Conservation (phyloP, 2,113 vertebrate species). For the Petrocephalus zakoni region DNA sequence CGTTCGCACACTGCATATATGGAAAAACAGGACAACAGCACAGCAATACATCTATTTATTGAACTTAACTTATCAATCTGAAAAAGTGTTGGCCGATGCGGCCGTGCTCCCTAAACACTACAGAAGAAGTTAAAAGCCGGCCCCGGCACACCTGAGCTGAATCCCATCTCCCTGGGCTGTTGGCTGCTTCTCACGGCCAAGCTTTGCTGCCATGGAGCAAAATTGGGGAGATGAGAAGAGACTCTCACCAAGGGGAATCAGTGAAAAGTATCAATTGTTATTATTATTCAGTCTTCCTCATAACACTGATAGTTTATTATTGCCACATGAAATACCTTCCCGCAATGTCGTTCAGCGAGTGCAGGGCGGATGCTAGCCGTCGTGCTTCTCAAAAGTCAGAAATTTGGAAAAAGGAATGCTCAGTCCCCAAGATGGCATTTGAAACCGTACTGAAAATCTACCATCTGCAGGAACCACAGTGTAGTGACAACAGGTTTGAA, state of each 20-base stretch:
- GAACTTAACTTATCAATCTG: background rate
- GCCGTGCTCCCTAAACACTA: background rate
- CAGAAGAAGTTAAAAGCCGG: background rate
- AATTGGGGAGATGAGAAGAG: too few relatives aligned
- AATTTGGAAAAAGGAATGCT: background rate
- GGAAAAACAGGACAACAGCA: background rate
- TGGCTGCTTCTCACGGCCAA: too few relatives aligned
- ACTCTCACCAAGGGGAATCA: too few relatives aligned
- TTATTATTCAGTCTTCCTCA: background rate
- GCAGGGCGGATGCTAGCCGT: background rate
- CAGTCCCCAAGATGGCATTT: background rate
- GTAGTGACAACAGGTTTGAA: background rate
- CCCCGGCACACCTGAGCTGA: too few relatives aligned
- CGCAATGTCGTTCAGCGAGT: background rate
- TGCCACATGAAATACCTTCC: background rate
- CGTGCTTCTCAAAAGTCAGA: background rate
- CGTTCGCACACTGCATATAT: background rate
- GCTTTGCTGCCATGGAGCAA: too few relatives aligned
- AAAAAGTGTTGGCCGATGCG: background rate
- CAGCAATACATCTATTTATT: background rate
- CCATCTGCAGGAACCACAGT: background rate
- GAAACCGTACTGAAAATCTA: background rate
- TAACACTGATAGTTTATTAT: background rate
- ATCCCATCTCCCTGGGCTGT: too few relatives aligned
- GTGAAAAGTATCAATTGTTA: too few relatives aligned